A percentile compares a stretch with the other conserved stretches of the same genome.
Evolutionary conservation across 2,797 vertebrate genomes (phyloP).

Genomic region (Halcyon badia): DNA sequence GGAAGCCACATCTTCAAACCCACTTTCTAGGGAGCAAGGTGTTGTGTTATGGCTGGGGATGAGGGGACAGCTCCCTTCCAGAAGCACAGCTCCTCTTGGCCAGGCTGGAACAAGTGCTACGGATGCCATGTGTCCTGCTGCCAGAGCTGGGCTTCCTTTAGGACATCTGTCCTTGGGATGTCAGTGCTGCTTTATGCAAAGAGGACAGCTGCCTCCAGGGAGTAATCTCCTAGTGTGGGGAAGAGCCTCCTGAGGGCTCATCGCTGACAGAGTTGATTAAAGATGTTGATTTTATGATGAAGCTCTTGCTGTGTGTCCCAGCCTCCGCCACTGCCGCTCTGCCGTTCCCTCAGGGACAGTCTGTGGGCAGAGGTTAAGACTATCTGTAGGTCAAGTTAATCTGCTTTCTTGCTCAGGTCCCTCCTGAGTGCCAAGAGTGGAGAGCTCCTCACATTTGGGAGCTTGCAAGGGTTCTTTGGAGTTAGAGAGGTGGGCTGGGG

Average conservation of each 20-base stretch:
- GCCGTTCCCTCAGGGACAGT: neutral
- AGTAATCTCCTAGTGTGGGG: neutral
- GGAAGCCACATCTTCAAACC: neutral
- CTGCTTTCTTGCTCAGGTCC: neutral
- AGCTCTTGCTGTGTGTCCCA: neutral
- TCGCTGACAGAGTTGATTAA: conserved; percentile 12
- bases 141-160: neutral
- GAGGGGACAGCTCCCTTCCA: neutral
- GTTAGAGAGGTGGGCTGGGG: neutral
- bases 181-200: conserved; percentile 3
- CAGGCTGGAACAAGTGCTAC: neutral
- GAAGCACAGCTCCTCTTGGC: neutral
- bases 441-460: neutral
- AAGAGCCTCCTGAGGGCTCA: conserved; percentile 30
- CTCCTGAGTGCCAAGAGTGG: neutral
- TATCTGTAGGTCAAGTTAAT: neutral
- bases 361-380: neutral
- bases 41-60: neutral
- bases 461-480: neutral
- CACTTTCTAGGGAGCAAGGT: neutral
- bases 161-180: conserved; percentile 25
- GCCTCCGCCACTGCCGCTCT: neutral
- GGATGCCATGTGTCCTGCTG: fast-evolving
- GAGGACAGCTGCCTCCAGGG: conserved; percentile 24
- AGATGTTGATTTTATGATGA: conserved; percentile 25